Conservation (phyloP, 1,140 invertebrate genomes). For the Arion vulgaris region DNA sequence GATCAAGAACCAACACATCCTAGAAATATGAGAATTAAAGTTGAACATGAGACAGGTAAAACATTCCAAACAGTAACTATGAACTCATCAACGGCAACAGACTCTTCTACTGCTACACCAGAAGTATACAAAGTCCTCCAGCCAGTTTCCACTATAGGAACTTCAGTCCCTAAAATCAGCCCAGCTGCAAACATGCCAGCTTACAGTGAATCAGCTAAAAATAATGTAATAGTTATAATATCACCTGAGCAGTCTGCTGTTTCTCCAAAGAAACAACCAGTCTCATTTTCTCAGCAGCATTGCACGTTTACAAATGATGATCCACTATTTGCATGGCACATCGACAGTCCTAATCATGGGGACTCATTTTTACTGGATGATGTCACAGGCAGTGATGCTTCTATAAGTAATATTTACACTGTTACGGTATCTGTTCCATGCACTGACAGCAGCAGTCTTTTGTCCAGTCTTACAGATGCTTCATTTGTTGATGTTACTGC, state of each 20-base stretch:
- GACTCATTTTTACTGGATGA: background rate
- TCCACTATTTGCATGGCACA: slow-evolving; percentile 1
- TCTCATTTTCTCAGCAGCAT: background rate
- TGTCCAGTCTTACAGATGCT: background rate
- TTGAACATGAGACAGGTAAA: background rate
- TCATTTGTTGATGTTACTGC: background rate
- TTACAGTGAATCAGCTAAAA: background rate
- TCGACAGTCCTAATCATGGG: background rate
- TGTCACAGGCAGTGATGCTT: background rate
- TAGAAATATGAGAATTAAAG: background rate
- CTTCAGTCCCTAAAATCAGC: background rate
- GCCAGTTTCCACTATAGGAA: background rate
- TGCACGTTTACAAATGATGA: background rate
- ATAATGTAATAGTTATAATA: background rate
- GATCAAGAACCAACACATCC: background rate
- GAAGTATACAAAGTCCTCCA: background rate
- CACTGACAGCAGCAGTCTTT: background rate
- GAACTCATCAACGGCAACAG: background rate
- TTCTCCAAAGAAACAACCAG: background rate
- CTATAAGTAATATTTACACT: background rate
- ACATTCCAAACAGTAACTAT: background rate
- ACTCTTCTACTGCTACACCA: no score
- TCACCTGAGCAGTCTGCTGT: background rate
- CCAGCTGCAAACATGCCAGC: background rate
- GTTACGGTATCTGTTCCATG: background rate